Evolutionary conservation across 2,113 vertebrate species (phyloP), one percentile per base, ranked within the genome.

Genomic region (Salvelinus sp.): DNA sequence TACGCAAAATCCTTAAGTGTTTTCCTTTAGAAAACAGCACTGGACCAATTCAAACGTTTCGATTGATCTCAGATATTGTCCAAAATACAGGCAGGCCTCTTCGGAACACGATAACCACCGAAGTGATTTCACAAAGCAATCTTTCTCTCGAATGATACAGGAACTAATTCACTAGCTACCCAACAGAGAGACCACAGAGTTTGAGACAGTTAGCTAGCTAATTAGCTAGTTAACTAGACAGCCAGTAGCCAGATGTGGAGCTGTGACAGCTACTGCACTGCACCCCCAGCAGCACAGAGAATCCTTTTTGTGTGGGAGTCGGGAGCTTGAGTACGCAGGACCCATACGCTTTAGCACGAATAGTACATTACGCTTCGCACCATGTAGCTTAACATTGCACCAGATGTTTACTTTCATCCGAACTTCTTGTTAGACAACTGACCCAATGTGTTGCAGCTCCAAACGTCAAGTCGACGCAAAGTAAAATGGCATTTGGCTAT

Each of bases 321-420:
- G 87, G 89, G 83, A 90, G 85, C 87, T 91, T 28, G 88, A 89
- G 90, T 90, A 88, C 90, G 88, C 91, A 92, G 91, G 88, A 92
- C 91, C 90, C 92, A 93, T 90, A 91, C 85, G 90, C 87, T 88
- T 93, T 84, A 89, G 80, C 85, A 86, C 80, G 76, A 88, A 90
- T 76, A 86, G 88, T 87, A 89, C 87, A 66, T 70, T 79, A 76
- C 86, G 83, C 79, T 83, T 84, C 76, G 85, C 85, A 73, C 79
- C 77, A 80, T 84, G 89, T 80, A 84, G 88, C 76, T 70, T 82
- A 68, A 88, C 89, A 85, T 85, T 87, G 81, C 48, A 84, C 87
- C 90, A 83, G 85, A 86, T 79, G 87, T 89, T 87, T 80, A 85
- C 85, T 76, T 87, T 86, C 90, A 86, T 79, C 70, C 88, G 85